Conservation (phyloP, 2,113 vertebrate species). For the Seriola quinqueradiata region DNA sequence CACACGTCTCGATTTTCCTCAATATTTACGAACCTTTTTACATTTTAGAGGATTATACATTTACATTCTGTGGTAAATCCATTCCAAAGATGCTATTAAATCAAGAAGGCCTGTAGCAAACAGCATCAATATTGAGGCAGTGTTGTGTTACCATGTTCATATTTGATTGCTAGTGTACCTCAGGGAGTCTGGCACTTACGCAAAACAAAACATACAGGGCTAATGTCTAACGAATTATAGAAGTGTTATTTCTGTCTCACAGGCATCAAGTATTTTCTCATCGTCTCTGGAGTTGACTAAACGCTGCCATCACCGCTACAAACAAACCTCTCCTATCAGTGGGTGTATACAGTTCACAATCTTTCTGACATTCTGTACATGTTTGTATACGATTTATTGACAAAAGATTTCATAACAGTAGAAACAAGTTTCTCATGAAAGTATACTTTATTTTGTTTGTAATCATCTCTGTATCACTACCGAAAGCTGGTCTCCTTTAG, state of each 20-base stretch:
- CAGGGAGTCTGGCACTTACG: constrained; percentile 55
- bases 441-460: background rate
- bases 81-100: constrained; percentile 49
- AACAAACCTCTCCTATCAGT: background rate
- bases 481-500: background rate
- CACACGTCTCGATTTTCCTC: background rate
- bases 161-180: constrained; percentile 59
- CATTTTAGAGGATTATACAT: constrained; percentile 39
- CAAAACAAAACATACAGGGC: constrained; percentile 59
- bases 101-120: constrained; percentile 47
- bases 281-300: constrained; percentile 21
- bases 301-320: constrained; percentile 7
- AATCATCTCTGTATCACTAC: background rate
- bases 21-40: constrained; percentile 11
- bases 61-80: constrained; percentile 28
- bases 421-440: background rate
- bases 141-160: constrained; percentile 46
- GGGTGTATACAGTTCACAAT: background rate
- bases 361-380: background rate
- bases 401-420: background rate
- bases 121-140: constrained; percentile 57
- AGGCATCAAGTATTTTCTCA: background rate
- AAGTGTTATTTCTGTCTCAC: constrained; percentile 30
- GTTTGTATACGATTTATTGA: background rate
- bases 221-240: constrained; percentile 60